These are phyloP conservation scores for Archocentrus centrarchus DNA, from an alignment of 2,113 vertebrate genomes.

Conservation along the genomic window DNA sequence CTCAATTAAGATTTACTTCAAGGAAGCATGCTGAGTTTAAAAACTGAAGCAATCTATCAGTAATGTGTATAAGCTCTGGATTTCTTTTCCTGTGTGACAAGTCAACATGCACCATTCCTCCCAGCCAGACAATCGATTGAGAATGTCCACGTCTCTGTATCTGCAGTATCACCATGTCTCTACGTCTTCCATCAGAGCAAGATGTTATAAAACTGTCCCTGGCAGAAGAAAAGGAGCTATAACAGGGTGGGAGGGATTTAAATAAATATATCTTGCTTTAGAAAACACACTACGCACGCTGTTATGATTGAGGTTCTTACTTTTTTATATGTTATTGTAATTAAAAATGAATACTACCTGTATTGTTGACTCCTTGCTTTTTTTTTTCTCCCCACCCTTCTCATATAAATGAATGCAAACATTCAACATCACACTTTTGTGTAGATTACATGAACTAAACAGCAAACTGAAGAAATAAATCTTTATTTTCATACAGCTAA, in stretches of 20 bases:
- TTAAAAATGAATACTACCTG: constrained; percentile 75
- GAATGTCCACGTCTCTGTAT: constrained; percentile 52
- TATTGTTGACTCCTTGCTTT: background rate
- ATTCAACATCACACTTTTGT: background rate
- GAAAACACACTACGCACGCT: constrained; percentile 68
- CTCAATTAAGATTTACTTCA: constrained; percentile 22
- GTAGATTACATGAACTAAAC: background rate
- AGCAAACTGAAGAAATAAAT: constrained; percentile 71
- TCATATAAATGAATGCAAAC: background rate
- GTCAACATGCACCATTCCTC: constrained; percentile 48
- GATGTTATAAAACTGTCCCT: constrained; percentile 37
- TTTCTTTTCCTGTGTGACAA: constrained; percentile 50
- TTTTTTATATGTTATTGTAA: constrained; percentile 81
- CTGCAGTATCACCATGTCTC: constrained; percentile 36
- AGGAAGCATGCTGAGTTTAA: constrained; percentile 41
- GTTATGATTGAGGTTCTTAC: constrained; percentile 72
- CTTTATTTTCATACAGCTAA: constrained; percentile 76
- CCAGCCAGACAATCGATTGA: constrained; percentile 74
- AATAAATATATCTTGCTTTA: constrained; percentile 55
- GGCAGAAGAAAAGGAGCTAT: constrained; percentile 28
- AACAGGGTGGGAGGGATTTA: constrained; percentile 34
- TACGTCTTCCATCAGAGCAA: constrained; percentile 57
- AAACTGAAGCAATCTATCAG: constrained; percentile 25
- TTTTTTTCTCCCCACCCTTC: background rate
- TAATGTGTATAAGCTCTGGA: constrained; percentile 46